These are phyloP conservation scores for Drosophila hamatofila DNA, from an alignment of 2,888 invertebrate species.

Conservation along the genomic window DNA sequence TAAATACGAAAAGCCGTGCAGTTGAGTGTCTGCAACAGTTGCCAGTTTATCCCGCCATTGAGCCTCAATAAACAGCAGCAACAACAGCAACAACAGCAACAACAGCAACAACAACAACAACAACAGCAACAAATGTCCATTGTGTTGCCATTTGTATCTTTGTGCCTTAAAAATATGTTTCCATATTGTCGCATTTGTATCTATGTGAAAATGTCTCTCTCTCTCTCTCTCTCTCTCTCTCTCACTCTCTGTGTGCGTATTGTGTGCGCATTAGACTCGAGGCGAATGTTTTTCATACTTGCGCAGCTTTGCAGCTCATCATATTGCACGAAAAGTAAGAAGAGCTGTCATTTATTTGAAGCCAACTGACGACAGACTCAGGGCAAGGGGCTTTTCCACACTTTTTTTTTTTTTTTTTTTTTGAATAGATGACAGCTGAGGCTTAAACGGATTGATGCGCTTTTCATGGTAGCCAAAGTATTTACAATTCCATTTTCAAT, in stretches of 20 bases:
- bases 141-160: conserved; percentile 30
- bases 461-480: conserved; percentile 5
- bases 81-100: conserved; percentile 3
- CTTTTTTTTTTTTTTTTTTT: conserved; percentile 54
- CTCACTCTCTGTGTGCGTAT: not conserved
- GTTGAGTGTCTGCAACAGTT: conserved; percentile 51
- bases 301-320: conserved; percentile 34
- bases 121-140: conserved; percentile 16
- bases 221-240: too few relatives aligned
- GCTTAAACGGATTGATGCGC: conserved; percentile 41
- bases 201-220: not conserved
- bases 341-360: conserved; percentile 54
- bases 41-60: conserved; percentile 47
- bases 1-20: conserved; percentile 49
- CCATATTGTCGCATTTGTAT: conserved; percentile 35
- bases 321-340: conserved; percentile 24
- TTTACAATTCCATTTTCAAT: not conserved
- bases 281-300: conserved; percentile 45
- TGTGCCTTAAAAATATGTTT: conserved; percentile 49
- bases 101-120: conserved; percentile 9
- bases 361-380: conserved; percentile 20
- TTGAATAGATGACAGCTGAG: conserved; percentile 56
- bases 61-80: conserved; percentile 49
- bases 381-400: conserved; percentile 36
- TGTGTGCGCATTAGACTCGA: conserved; percentile 25